phyloP scores from a whole-genome alignment of 2,888 invertebrate genomes.

The Cinara cedri region DNA sequence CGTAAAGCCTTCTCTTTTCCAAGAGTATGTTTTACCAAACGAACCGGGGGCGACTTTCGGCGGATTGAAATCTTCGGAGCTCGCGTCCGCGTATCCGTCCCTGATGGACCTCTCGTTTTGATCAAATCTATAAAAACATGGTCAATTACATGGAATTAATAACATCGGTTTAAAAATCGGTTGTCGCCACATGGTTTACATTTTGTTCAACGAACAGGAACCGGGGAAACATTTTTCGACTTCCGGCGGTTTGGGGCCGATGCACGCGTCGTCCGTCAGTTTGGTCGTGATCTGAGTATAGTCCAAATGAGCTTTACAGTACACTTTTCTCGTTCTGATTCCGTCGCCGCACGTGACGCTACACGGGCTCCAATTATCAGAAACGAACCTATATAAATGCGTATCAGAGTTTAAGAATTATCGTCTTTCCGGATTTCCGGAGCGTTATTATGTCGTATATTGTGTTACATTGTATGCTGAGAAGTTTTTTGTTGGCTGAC shows the following conservation, averaged over 20 bases:
- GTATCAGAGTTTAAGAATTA: not conserved
- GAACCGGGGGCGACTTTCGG: slow-evolving; percentile 71
- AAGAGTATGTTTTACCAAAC: slow-evolving; percentile 80
- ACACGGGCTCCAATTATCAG: slow-evolving; percentile 92
- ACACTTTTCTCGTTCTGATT: slow-evolving; percentile 81
- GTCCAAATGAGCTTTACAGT: slow-evolving; percentile 92
- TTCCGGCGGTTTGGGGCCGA: slow-evolving; percentile 81
- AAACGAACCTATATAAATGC: slow-evolving; percentile 75
- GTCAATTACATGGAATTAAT: too few relatives aligned
- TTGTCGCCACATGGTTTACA: slow-evolving; percentile 59
- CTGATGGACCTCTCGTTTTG: slow-evolving; percentile 60
- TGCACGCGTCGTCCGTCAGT: slow-evolving; percentile 85
- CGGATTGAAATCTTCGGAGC: slow-evolving; percentile 61
- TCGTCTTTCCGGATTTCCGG: too few relatives aligned
- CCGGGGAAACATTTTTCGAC: slow-evolving; percentile 81
- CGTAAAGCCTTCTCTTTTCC: slow-evolving; percentile 88
- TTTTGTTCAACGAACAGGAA: slow-evolving; percentile 69
- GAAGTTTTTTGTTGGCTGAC: slow-evolving; percentile 72
- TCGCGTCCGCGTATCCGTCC: slow-evolving; percentile 63
- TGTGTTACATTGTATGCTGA: slow-evolving; percentile 73
- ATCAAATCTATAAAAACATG: slow-evolving; percentile 31
- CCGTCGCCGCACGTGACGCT: slow-evolving; percentile 92
- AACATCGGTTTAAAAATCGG: not conserved
- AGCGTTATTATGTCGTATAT: slow-evolving; percentile 63
- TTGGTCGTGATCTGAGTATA: slow-evolving; percentile 88